A percentile compares a stretch with the other conserved stretches of the same genome.
These are phyloP conservation scores for Papilio elwesi DNA, from an alignment of 2,888 invertebrate genomes.

Conservation along the genomic window DNA sequence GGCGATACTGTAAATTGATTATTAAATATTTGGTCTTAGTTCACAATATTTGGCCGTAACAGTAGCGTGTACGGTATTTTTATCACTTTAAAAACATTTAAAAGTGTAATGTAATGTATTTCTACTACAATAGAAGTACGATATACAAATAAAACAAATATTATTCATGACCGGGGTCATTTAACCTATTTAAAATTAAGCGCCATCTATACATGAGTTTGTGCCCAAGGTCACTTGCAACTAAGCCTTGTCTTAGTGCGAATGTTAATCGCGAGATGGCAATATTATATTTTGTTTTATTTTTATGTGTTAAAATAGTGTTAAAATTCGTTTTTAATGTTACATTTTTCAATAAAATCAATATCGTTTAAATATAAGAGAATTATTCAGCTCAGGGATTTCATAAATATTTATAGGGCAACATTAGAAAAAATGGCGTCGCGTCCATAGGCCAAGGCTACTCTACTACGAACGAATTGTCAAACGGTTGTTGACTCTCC, in stretches of 20 bases:
- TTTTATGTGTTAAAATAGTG: too few species aligned
- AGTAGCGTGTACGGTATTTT: too few species aligned
- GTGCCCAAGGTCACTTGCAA: too few species aligned
- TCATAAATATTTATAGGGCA: slow-evolving; percentile 43
- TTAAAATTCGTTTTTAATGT: not conserved
- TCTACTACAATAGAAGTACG: too few species aligned
- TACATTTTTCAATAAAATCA: too few species aligned
- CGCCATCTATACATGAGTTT: slow-evolving; percentile 3
- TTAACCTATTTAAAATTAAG: not conserved
- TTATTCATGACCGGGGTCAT: too few species aligned
- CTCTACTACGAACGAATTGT: slow-evolving; percentile 52
- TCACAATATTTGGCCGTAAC: too few species aligned
- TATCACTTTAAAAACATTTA: too few species aligned
- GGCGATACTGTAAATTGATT: too few species aligned
- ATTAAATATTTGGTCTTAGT: too few species aligned
- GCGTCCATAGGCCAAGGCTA: slow-evolving; percentile 50
- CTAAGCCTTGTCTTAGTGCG: not conserved
- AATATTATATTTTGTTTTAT: not conserved
- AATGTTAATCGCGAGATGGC: not conserved
- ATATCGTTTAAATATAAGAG: not conserved
- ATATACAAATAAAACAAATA: too few species aligned
- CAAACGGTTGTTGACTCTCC: slow-evolving; percentile 80
- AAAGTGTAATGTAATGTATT: too few species aligned
- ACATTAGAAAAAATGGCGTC: slow-evolving; percentile 58
- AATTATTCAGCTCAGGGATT: not conserved